Evolutionary conservation across 2,797 vertebrate species (phyloP).

Genomic region (Sarcophilus harrisii): DNA sequence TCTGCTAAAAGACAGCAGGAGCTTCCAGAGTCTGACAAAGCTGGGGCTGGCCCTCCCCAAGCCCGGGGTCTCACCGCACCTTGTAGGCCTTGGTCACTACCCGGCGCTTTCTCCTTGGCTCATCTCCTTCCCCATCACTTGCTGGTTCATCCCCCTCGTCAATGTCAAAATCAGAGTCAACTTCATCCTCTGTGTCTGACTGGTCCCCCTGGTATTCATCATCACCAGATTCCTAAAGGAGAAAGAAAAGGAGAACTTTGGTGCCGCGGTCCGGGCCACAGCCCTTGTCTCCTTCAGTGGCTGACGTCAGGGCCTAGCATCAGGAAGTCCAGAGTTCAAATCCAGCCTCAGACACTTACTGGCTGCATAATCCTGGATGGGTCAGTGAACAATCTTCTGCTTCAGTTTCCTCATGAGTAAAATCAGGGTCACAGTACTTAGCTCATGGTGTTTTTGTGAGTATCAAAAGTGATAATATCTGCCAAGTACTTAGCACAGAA

Average conservation of each 20-base stretch:
- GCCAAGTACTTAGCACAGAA: neutral
- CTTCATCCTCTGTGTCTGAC: slow-evolving; percentile 96
- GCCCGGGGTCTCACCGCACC: slow-evolving; percentile 80
- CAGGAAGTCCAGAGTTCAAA: neutral
- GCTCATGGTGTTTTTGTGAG: neutral
- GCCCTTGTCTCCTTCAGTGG: neutral
- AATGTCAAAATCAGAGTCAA: slow-evolving; percentile 97
- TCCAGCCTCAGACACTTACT: slow-evolving; percentile 8
- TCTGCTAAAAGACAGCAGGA: neutral
- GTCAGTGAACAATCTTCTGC: neutral
- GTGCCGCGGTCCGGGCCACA: neutral
- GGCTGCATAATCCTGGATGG: neutral
- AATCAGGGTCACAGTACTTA: neutral
- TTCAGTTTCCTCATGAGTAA: neutral
- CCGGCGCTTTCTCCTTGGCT: slow-evolving; percentile 92
- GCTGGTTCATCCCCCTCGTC: slow-evolving; percentile 96
- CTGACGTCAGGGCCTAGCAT: neutral
- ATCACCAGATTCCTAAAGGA: slow-evolving; percentile 93
- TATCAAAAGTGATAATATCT: neutral
- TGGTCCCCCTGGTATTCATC: slow-evolving; percentile 96
- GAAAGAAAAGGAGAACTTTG: neutral
- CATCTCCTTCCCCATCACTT: slow-evolving; percentile 94
- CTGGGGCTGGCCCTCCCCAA: neutral
- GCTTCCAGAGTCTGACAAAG: neutral
- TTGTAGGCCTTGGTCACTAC: slow-evolving; percentile 96